Percentiles rank a stretch among this genome's conserved stretches.
Conservation (phyloP, 2,797 vertebrate species). For the Sarcoramphus papa region DNA sequence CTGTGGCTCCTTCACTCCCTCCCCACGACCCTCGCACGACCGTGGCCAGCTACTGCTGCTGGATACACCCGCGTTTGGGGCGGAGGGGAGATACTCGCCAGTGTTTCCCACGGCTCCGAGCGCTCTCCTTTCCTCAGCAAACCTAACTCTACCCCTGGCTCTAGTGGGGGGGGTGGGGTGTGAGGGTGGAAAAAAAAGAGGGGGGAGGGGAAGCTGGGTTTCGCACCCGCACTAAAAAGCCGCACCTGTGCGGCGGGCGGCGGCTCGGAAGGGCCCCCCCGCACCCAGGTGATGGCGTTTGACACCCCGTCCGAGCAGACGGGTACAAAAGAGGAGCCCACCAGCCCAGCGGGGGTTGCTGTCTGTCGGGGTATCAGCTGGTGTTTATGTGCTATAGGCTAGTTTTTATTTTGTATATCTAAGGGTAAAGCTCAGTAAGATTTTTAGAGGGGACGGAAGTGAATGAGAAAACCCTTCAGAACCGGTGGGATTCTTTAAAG, state of each 20-base stretch:
- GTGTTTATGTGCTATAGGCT: fast-evolving
- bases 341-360: fast-evolving
- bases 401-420: not conserved
- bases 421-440: not conserved
- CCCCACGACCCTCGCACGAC: fast-evolving
- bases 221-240: not conserved
- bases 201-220: fast-evolving
- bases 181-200: no score
- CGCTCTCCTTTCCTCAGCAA: fast-evolving
- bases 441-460: fast-evolving
- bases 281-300: not conserved
- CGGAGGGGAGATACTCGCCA: fast-evolving
- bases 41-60: fast-evolving
- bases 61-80: fast-evolving
- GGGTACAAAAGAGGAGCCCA: fast-evolving
- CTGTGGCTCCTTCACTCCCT: fast-evolving
- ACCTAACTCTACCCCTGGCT: fast-evolving
- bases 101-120: fast-evolving
- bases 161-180: fast-evolving
- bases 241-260: not conserved
- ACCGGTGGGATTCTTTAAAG: not conserved
- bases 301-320: fast-evolving
- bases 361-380: fast-evolving
- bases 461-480: fast-evolving
- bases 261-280: fast-evolving